A percentile compares a stretch with the other conserved stretches of the same genome.
These are phyloP conservation scores for Agriopis marginaria DNA, from an alignment of 2,888 invertebrate species.

Conservation along the genomic window DNA sequence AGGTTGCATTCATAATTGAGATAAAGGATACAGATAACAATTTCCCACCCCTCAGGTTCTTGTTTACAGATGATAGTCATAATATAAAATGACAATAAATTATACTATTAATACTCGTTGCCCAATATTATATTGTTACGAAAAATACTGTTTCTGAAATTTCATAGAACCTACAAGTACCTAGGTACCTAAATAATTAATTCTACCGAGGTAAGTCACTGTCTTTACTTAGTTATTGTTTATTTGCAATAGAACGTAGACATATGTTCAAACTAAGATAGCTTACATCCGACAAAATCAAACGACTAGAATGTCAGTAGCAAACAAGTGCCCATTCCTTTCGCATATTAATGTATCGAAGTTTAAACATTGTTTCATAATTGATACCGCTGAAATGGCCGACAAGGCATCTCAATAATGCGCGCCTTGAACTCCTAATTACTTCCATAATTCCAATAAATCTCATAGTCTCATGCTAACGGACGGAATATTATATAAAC, in stretches of 20 bases:
- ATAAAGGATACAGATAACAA: not conserved
- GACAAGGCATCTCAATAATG: constrained; percentile 36
- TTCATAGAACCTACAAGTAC: not conserved
- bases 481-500: constrained; percentile 19
- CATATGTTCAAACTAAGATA: not conserved
- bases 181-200: too few species aligned
- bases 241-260: not conserved
- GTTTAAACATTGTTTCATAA: constrained; percentile 8
- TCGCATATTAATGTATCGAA: not conserved
- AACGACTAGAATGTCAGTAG: not conserved
- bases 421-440: constrained; percentile 18
- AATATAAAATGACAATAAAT: constrained; percentile 6
- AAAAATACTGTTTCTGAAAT: not conserved
- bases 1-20: not conserved
- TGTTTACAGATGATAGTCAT: not conserved
- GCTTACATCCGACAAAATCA: not conserved
- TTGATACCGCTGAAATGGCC: constrained; percentile 22
- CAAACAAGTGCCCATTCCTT: not conserved
- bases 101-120: not conserved
- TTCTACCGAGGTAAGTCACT: not conserved
- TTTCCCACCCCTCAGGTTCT: not conserved
- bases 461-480: constrained; percentile 32
- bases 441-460: constrained; percentile 19
- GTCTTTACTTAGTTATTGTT: not conserved
- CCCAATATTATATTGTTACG: not conserved